Evolutionary conservation across 1,140 invertebrate species (phyloP).

Genomic region (Drosophila ironensis): DNA sequence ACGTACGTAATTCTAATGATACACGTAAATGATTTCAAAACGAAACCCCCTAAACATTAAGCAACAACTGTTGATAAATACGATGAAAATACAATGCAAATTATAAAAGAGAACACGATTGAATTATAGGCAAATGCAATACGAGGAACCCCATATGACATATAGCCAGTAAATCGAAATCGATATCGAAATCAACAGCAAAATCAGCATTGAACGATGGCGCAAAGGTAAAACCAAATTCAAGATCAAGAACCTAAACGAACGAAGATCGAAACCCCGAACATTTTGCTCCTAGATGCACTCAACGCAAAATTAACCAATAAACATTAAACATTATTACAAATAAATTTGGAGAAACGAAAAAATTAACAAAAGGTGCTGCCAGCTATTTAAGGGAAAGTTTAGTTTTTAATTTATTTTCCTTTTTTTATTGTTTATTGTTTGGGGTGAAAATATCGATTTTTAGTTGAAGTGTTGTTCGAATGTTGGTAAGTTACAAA

Average conservation of each 20-base stretch:
- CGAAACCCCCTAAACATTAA: conserved; percentile 41
- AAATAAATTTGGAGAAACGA: conserved; percentile 66
- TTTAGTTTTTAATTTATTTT: conserved; percentile 1
- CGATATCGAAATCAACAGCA: conserved; percentile 42
- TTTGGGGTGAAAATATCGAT: conserved; percentile 29
- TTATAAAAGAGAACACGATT: conserved; percentile 22
- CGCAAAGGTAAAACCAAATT: conserved; percentile 59
- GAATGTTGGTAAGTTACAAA: conserved; percentile 42
- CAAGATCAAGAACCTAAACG: conserved; percentile 31
- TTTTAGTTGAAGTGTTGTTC: conserved; percentile 9
- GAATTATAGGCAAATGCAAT: conserved; percentile 10
- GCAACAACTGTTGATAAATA: conserved; percentile 69
- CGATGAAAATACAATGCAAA: conserved; percentile 47
- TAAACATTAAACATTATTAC: conserved; percentile 80
- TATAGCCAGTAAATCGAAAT: conserved; percentile 47
- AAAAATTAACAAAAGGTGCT: conserved; percentile 13
- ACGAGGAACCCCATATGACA: conserved; percentile 17
- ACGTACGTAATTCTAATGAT: conserved; percentile 61
- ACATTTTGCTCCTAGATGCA: conserved; percentile 82
- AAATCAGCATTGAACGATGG: conserved; percentile 36
- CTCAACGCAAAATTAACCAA: conserved; percentile 81
- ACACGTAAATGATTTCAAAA: conserved; percentile 67
- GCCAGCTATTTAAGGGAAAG: background rate
- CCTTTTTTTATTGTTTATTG: conserved; percentile 27
- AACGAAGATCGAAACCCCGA: conserved; percentile 37